phyloP scores from a whole-genome alignment of 2,888 invertebrate species.

The Lithodes maja region DNA sequence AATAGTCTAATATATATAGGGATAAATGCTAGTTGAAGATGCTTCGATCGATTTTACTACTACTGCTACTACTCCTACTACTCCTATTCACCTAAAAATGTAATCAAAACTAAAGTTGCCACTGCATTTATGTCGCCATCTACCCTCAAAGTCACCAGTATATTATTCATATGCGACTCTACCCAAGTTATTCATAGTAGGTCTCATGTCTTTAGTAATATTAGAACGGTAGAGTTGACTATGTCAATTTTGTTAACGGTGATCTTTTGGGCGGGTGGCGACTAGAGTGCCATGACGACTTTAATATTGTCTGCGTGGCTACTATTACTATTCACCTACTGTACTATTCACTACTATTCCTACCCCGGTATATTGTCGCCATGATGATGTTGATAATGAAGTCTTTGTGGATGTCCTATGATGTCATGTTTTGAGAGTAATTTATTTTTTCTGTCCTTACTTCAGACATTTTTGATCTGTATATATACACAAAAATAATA shows the following conservation, averaged over 20 bases:
- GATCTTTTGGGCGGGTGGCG: no score
- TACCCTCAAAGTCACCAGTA: no score
- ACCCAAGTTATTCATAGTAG: no score
- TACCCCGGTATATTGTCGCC: not conserved
- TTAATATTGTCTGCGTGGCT: not conserved
- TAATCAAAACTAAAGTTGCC: no score
- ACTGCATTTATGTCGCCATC: no score
- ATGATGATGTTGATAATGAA: not conserved
- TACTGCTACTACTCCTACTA: not conserved
- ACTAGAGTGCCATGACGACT: no score
- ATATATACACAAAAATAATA: no score
- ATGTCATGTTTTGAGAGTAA: slow-evolving; percentile 45
- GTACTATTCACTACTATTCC: not conserved
- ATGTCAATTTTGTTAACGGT: no score
- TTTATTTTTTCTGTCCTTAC: slow-evolving; percentile 60
- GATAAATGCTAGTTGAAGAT: slow-evolving; percentile 50
- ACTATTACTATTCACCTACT: slow-evolving; percentile 5
- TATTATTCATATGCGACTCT: no score
- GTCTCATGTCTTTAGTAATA: no score
- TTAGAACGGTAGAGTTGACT: no score
- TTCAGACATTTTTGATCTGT: no score
- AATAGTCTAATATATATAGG: slow-evolving; percentile 61
- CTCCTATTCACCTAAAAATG: not conserved
- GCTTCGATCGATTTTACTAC: slow-evolving; percentile 36
- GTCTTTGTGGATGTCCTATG: slow-evolving; percentile 29